These are phyloP conservation scores for Pseudomyrmex flavicornis DNA, from an alignment of 1,140 invertebrate genomes.

Conservation along the genomic window DNA sequence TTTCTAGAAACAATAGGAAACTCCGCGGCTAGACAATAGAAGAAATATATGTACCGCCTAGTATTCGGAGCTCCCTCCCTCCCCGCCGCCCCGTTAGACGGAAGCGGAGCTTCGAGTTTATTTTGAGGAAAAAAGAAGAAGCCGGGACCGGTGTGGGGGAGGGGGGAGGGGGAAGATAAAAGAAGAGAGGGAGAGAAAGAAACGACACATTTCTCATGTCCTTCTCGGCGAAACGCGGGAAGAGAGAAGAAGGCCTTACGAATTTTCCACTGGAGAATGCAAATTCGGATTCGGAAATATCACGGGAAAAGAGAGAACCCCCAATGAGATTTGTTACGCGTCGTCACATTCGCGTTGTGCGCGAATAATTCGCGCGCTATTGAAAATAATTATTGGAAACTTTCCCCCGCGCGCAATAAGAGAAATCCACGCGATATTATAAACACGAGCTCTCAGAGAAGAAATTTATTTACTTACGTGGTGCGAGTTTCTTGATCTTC, in stretches of 20 bases:
- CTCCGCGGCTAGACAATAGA: slow-evolving; percentile 83
- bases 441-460: not conserved
- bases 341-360: not conserved
- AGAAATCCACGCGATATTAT: not conserved
- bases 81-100: slow-evolving; percentile 57
- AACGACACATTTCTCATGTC: slow-evolving; percentile 60
- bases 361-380: slow-evolving; percentile 1
- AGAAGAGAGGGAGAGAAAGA: slow-evolving; percentile 44
- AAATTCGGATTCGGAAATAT: slow-evolving; percentile 65
- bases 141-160: not conserved
- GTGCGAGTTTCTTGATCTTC: not conserved
- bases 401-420: not conserved
- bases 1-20: slow-evolving; percentile 84
- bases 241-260: slow-evolving; percentile 26
- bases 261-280: slow-evolving; percentile 65
- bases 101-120: slow-evolving; percentile 75
- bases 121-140: slow-evolving; percentile 71
- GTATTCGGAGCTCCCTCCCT: slow-evolving; percentile 24
- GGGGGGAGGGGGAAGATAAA: not conserved
- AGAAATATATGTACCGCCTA: slow-evolving; percentile 80
- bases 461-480: slow-evolving; percentile 23
- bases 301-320: slow-evolving; percentile 51
- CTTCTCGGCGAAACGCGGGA: not conserved
- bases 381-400: slow-evolving; percentile 43
- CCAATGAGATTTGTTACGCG: slow-evolving; percentile 60